Evolutionary conservation across 1,140 invertebrate genomes (phyloP), one percentile per base, ranked within the genome.

Genomic region (Delia radicum): DNA sequence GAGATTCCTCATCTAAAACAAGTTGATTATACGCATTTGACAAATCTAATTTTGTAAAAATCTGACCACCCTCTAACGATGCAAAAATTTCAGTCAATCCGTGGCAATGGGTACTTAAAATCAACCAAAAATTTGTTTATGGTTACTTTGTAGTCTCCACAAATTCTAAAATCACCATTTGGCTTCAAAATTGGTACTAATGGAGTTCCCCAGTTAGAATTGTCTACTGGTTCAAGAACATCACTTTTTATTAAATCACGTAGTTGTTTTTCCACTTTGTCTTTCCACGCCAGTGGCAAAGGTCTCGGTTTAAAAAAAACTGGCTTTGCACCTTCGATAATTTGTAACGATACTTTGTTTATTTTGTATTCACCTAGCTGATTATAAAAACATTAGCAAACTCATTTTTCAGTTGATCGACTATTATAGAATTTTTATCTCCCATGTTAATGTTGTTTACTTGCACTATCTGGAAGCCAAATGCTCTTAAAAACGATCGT

Each of bases 31-130:
- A 87, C 0, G 85, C 85, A 31, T 84, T 79, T 1, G 77, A 81
- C 15, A 87, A 77, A 78, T 87, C 86, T 48, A 85, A 73, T 80
- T 86, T 87, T 24, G 77, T 75, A 78, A 85, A 87, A 33, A 74
- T 72, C 33, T 78, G 24, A 7, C 80, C 81, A 0, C 81, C 82
- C 6, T 78, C 29, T 7, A 87, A 76, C 21, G 74, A 69, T 6
- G 76, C 74, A 74, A 86, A 80, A 63, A 87, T 74, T 62, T 87
- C 83, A n/a, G 6, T 87, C 82, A 31, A 75, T 80, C 27, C 79
- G 74, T 0, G 87, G 87, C 33, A 88, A 74, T 0, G 85, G 87
- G 75, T 85, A 81, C 48, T 82, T 80, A 33, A 85, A 80, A 21
- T 76, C n/a, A n/a, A n/a, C n/a, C n/a, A n/a, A n/a, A n/a, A n/a